Evolutionary conservation across 2,113 vertebrate genomes (phyloP).

Genomic region (Nesogale talazaci): DNA sequence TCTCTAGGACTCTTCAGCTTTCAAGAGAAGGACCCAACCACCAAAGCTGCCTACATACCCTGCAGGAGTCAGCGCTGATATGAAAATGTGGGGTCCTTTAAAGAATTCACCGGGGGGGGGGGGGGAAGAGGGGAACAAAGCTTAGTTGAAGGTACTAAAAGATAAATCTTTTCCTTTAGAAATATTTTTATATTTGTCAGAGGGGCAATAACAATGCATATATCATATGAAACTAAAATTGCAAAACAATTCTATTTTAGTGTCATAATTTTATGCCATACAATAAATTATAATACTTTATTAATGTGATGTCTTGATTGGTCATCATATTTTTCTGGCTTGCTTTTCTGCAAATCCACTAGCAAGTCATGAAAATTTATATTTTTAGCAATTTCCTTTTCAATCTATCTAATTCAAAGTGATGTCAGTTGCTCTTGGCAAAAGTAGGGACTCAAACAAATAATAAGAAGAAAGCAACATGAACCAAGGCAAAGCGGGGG

Average conservation of each 20-base stretch:
- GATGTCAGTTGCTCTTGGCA: background rate
- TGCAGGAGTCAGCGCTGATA: background rate
- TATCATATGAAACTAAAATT: background rate
- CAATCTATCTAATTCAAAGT: slow-evolving; percentile 22
- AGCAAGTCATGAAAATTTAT: slow-evolving; percentile 13
- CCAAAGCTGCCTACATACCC: background rate
- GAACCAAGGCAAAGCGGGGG: background rate
- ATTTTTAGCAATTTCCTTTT: slow-evolving; percentile 34
- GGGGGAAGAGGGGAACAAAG: too few species aligned
- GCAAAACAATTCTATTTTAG: background rate
- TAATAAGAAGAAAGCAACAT: slow-evolving; percentile 1
- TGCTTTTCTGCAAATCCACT: slow-evolving; percentile 38
- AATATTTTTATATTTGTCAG: background rate
- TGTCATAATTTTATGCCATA: slow-evolving; percentile 1
- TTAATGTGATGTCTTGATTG: slow-evolving; percentile 7
- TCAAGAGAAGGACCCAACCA: background rate
- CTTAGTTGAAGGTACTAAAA: slow-evolving; percentile 3
- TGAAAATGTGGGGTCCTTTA: background rate
- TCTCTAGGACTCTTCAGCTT: background rate
- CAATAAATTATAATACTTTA: slow-evolving; percentile 1
- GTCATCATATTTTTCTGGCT: slow-evolving; percentile 13
- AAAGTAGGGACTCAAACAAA: slow-evolving; percentile 36
- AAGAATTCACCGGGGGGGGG: slow-evolving; percentile 35
- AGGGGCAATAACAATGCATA: background rate
- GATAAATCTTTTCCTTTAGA: slow-evolving; percentile 30